Evolutionary conservation across 2,797 vertebrate species (phyloP).

Genomic region (Mus spretus): DNA sequence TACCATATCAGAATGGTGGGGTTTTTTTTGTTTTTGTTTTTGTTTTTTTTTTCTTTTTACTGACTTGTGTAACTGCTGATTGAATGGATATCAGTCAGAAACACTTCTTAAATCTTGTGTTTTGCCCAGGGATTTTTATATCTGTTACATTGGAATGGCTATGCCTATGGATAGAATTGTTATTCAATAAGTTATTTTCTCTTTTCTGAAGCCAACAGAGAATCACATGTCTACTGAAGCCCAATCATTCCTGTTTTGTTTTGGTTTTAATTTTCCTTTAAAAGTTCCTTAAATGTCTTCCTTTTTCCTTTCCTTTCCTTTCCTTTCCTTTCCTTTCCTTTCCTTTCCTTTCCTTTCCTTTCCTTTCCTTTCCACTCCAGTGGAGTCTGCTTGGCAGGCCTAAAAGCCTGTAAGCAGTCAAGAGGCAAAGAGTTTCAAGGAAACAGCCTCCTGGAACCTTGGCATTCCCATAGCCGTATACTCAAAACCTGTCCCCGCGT

Average conservation of each 20-base stretch:
- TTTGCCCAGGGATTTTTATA: slow-evolving; percentile 61
- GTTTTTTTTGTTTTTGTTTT: too few species aligned
- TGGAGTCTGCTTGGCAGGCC: too few species aligned
- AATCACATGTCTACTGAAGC: background rate
- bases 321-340: background rate
- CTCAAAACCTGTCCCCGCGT: too few species aligned
- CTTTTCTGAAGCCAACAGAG: slow-evolving; percentile 64
- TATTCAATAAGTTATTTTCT: slow-evolving; percentile 63
- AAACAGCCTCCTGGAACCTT: too few species aligned
- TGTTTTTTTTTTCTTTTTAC: slow-evolving; percentile 32
- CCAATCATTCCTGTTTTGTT: slow-evolving; percentile 2
- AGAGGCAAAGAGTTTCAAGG: too few species aligned
- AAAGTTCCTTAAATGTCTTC: too few species aligned
- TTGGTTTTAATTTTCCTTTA: slow-evolving; percentile 37
- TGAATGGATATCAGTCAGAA: slow-evolving; percentile 69
- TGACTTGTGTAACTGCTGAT: slow-evolving; percentile 50
- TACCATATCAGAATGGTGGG: slow-evolving; percentile 39
- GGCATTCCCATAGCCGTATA: too few species aligned
- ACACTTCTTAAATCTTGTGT: slow-evolving; percentile 65
- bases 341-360: too few species aligned
- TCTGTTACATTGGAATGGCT: slow-evolving; percentile 53
- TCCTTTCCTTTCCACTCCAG: too few species aligned
- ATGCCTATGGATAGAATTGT: slow-evolving; percentile 42
- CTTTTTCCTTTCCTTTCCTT: background rate
- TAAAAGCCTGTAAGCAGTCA: too few species aligned